Evolutionary conservation across 2,113 vertebrate species (phyloP).

Genomic region (Narcine bancroftii): DNA sequence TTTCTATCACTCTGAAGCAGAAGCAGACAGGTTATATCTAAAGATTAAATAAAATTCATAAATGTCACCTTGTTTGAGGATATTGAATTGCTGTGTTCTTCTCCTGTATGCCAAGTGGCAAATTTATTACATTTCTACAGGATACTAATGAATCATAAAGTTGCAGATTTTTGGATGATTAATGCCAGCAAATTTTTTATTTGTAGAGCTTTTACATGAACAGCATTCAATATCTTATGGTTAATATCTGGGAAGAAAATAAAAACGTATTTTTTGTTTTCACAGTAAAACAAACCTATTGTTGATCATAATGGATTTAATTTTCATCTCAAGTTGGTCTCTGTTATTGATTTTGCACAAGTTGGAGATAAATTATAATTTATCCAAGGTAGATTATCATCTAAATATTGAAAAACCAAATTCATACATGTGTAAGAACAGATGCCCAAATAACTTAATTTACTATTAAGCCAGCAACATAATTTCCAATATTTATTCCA

Average conservation of each 20-base stretch:
- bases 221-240: background rate
- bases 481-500: background rate
- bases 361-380: background rate
- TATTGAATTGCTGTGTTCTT: background rate
- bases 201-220: no score
- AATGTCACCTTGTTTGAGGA: background rate
- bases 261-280: constrained; percentile 12
- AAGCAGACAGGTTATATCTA: background rate
- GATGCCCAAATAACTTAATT: background rate
- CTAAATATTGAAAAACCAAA: background rate
- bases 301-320: background rate
- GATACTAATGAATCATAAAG: background rate
- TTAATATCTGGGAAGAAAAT: background rate
- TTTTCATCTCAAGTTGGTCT: constrained; percentile 17
- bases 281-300: background rate
- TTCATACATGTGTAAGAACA: background rate
- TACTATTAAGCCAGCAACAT: background rate
- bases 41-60: background rate
- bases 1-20: background rate
- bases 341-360: background rate
- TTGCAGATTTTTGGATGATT: background rate
- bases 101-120: background rate
- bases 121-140: background rate
- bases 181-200: no score
- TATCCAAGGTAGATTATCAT: background rate